Evolutionary conservation across 2,888 invertebrate genomes (phyloP), one percentile per base, ranked within the genome.

Genomic region (Panopea generosa): DNA sequence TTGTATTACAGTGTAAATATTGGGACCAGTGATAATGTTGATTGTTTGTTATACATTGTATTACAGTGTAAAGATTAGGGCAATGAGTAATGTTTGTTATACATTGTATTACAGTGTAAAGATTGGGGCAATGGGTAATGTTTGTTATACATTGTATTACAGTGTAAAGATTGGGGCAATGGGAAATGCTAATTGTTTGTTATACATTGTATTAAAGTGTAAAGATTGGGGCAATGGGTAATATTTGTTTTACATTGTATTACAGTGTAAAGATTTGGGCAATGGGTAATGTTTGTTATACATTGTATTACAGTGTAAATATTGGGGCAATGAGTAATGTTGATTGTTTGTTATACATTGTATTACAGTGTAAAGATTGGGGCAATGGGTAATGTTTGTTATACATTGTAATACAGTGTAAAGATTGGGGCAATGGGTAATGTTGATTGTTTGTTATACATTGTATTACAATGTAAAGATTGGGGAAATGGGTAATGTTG

Each of bases 401-500:
- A 40, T 16, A 40, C 9, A 16, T 40, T 40, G 40, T 11, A 11
- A 11, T 7, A 11, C 27, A n/a, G 22, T 16, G 22, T 26, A 24
- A 45, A 60, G 27, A 47, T 40, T 57, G 57, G 16, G 24, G 43
- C 7, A 49, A 22, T 16, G 20, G 9, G 40, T 40, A 40, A 40
- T 7, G 7, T 11, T 16, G 16, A 16, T 40, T n/a, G n/a, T 16
- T 40, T 40, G 40, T 1, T 16, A 40, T 16, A 40, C 9, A 16
- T 40, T 40, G 40, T 11, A 11, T 40, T 7, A 11, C 40, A 40
- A 16, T 40, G 40, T 18, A 47, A 22, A 20, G 40, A 45, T 26
- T 43, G 43, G 68, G 57, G 68, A 11, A 33, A 52, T 33, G 33
- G 20, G 33, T 56, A 29, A 49, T n/a, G n/a, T n/a, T n/a, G n/a